Conservation (phyloP, 2,113 vertebrate species). For the Pelecanus crispus region DNA sequence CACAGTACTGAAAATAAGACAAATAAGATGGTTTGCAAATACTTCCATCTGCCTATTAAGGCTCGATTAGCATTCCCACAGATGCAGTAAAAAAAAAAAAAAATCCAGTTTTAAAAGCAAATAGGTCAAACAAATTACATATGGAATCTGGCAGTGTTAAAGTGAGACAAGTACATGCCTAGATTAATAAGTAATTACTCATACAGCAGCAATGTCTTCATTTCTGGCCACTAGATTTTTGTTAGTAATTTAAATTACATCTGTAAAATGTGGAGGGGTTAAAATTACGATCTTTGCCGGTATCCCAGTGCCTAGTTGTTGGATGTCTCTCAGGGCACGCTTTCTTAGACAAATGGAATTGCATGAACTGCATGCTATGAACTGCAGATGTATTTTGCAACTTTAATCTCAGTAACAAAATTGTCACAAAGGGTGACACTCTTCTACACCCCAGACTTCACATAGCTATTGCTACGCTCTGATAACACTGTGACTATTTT, state of each 20-base stretch:
- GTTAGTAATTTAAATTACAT: not conserved
- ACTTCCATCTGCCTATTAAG: conserved; percentile 34
- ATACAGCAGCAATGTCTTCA: not conserved
- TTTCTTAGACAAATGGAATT: not conserved
- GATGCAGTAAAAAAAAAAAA: conserved; percentile 3
- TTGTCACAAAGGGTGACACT: not conserved
- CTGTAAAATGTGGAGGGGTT: not conserved
- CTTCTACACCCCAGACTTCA: not conserved
- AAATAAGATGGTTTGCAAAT: conserved; percentile 27
- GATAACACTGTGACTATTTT: not conserved
- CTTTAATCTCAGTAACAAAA: not conserved
- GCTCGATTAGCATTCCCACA: not conserved
- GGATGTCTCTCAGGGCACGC: not conserved
- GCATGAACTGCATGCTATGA: not conserved
- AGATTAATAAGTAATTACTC: conserved; percentile 5
- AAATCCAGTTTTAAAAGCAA: conserved; percentile 7
- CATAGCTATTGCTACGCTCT: not conserved
- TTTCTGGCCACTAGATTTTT: not conserved
- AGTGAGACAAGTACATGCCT: not conserved
- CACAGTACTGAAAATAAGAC: conserved; percentile 33
- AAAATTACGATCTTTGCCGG: not conserved
- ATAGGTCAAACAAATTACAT: conserved; percentile 18
- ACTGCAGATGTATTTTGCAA: not conserved
- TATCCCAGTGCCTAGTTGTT: not conserved
- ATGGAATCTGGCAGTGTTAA: not conserved